Conservation (phyloP, 92 coral and sea anemone genomes). For the Isaurus tuberculatus region DNA sequence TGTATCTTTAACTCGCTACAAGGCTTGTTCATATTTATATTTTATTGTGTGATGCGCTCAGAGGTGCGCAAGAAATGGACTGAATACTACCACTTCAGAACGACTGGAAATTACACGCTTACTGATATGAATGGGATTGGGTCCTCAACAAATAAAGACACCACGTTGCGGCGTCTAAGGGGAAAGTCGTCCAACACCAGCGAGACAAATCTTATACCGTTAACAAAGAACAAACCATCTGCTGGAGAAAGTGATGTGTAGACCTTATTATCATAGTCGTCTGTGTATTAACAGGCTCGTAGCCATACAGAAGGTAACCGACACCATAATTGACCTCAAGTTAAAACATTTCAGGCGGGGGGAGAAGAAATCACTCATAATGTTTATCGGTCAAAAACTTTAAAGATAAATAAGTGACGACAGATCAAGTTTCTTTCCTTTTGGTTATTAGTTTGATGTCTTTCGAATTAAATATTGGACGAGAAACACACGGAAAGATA, state of each 20-base stretch:
- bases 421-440: too few species aligned
- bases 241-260: neutral
- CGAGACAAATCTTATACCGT: neutral
- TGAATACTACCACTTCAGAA: conserved; percentile 17
- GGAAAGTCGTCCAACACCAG: neutral
- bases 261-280: too few species aligned
- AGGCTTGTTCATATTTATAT: conserved; percentile 55
- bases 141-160: neutral
- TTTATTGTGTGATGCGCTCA: conserved; percentile 48
- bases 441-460: too few species aligned
- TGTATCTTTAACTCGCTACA: conserved; percentile 54
- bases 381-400: too few species aligned
- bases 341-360: too few species aligned
- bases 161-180: neutral
- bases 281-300: too few species aligned
- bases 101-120: neutral
- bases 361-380: too few species aligned
- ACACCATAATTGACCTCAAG: too few species aligned
- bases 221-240: neutral
- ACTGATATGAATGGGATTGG: neutral
- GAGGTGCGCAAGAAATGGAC: conserved; percentile 59
- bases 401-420: too few species aligned
- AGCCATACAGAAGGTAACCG: too few species aligned
- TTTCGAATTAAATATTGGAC: too few species aligned
- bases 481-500: too few species aligned